Evolutionary conservation across 2,888 invertebrate genomes (phyloP).

Genomic region (Phlogophora meticulosa): DNA sequence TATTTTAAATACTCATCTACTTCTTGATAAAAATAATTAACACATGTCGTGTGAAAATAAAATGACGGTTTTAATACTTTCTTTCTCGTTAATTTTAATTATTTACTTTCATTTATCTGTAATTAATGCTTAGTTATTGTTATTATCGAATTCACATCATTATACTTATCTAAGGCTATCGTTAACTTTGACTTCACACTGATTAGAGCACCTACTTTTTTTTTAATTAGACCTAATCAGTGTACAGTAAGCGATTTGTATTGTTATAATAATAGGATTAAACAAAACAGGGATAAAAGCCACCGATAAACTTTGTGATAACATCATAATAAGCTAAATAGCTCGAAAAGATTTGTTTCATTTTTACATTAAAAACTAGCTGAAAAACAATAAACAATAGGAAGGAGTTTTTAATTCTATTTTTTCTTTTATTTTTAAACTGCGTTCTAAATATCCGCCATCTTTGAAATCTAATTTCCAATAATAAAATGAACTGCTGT

Average conservation of each 20-base stretch:
- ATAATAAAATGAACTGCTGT: conserved; percentile 8
- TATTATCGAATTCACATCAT: conserved; percentile 64
- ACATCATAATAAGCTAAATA: conserved; percentile 38
- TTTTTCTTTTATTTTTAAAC: conserved; percentile 1
- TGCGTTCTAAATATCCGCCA: neutral
- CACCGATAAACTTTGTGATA: conserved; percentile 52
- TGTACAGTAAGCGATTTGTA: conserved; percentile 56
- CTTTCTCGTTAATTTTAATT: conserved; percentile 38
- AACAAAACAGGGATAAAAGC: conserved; percentile 51
- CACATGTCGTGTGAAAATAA: neutral
- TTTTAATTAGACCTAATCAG: conserved; percentile 66
- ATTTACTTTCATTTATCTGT: conserved; percentile 55
- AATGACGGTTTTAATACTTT: conserved; percentile 18
- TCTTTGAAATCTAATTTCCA: conserved; percentile 23
- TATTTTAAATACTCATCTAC: neutral
- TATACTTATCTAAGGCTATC: conserved; percentile 78
- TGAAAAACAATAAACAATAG: neutral
- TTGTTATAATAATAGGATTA: conserved; percentile 60
- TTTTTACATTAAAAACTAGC: neutral
- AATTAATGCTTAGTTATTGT: conserved; percentile 54
- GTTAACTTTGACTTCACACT: conserved; percentile 77
- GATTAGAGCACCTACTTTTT: conserved; percentile 59
- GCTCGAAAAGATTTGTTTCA: conserved; percentile 35
- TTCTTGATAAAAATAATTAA: conserved; percentile 12
- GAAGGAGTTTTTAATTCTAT: neutral